Evolutionary conservation across 2,113 vertebrate genomes (phyloP).

Genomic region (Rhinopomastus cyanomelas): DNA sequence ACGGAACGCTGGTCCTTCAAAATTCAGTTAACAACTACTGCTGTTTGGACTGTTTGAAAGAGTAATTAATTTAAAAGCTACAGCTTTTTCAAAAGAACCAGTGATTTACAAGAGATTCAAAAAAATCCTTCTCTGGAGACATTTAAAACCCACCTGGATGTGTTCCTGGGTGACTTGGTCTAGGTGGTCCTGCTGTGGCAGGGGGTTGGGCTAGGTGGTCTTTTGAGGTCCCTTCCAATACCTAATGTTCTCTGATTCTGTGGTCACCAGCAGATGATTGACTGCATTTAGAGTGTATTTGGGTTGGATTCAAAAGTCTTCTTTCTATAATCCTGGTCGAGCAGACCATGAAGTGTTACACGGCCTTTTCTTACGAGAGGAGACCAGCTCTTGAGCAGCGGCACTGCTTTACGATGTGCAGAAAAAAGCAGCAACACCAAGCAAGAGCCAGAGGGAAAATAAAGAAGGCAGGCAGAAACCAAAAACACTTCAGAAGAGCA

Average conservation of each 20-base stretch:
- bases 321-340: neutral
- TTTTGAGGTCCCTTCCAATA: no score
- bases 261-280: neutral
- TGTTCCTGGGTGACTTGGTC: no score
- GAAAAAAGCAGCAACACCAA: neutral
- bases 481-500: neutral
- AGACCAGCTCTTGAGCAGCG: neutral
- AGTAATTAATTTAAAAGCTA: neutral
- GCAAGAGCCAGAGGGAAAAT: neutral
- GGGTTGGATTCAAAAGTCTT: neutral
- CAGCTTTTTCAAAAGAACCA: neutral
- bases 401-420: neutral
- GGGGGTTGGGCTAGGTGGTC: no score
- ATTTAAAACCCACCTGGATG: no score
- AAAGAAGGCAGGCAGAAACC: neutral
- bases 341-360: neutral
- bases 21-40: neutral
- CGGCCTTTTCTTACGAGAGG: neutral
- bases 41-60: neutral
- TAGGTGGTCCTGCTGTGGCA: no score
- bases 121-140: no score
- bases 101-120: neutral
- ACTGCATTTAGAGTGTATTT: neutral
- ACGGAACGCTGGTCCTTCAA: neutral
- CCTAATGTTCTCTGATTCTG: no score